Evolutionary conservation across 2,797 vertebrate genomes (phyloP).

Genomic region (Spinus pinus): DNA sequence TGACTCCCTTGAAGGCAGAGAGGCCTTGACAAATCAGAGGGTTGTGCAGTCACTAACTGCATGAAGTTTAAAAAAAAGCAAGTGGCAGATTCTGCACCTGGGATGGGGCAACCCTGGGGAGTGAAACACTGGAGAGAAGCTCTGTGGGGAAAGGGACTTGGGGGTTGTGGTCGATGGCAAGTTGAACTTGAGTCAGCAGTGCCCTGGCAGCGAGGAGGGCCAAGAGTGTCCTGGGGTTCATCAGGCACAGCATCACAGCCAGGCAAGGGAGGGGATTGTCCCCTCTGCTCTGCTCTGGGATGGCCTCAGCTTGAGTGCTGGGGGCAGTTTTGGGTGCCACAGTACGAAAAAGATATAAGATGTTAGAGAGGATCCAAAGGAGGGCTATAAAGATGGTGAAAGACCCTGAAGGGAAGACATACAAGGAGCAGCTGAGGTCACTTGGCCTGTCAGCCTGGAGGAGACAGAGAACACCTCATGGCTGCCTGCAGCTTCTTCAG

Average conservation of each 20-base stretch:
- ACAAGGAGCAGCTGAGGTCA: neutral
- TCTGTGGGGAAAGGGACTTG: neutral
- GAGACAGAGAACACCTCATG: neutral
- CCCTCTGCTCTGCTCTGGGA: neutral
- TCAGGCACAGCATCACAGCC: accelerated
- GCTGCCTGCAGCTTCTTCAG: neutral
- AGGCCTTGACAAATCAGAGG: neutral
- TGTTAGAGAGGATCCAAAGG: neutral
- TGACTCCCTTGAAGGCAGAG: neutral
- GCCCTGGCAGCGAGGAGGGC: neutral
- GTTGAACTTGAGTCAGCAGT: neutral
- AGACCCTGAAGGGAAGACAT: neutral
- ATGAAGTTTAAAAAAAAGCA: neutral
- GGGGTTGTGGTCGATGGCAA: accelerated
- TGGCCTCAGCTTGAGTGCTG: accelerated
- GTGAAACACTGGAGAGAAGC: neutral
- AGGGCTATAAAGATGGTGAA: neutral
- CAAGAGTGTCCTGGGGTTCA: accelerated
- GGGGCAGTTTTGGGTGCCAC: neutral
- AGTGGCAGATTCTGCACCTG: neutral
- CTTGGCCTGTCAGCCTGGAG: neutral
- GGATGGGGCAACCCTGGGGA: neutral
- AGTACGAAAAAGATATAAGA: accelerated
- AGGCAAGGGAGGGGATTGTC: neutral
- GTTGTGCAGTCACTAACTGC: neutral